These are phyloP conservation scores for Brachymystax lenok DNA, from an alignment of 2,797 vertebrate species.

Conservation along the genomic window DNA sequence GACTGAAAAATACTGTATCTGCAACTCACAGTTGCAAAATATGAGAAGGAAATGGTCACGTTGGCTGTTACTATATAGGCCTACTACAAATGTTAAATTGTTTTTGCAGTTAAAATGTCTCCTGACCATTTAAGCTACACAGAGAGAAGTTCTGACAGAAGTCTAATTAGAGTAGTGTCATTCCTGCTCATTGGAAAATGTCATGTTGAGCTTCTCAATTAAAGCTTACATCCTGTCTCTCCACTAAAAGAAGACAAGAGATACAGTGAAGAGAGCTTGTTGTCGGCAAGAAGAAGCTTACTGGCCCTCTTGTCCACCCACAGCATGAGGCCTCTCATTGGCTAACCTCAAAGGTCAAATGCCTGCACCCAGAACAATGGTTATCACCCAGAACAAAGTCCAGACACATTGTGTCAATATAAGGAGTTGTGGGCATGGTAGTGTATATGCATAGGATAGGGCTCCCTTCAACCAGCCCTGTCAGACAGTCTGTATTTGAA, in stretches of 20 bases:
- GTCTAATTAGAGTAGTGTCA: background rate
- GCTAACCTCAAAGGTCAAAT: constrained; percentile 21
- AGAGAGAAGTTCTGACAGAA: too few species aligned
- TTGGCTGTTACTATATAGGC: background rate
- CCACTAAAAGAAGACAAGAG: background rate
- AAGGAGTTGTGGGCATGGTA: background rate
- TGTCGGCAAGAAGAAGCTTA: background rate
- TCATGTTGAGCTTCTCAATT: background rate
- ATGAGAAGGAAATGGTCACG: background rate
- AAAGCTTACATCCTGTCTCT: background rate
- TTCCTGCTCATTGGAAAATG: background rate
- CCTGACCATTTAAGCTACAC: background rate
- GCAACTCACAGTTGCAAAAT: background rate
- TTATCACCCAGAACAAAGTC: too few species aligned
- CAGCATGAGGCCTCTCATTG: background rate
- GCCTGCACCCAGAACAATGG: constrained; percentile 7
- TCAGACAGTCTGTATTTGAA: background rate
- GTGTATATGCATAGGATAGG: background rate
- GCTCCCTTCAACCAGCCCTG: background rate
- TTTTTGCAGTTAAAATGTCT: background rate
- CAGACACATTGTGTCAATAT: constrained; percentile 3
- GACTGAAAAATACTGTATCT: background rate
- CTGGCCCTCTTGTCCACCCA: constrained; percentile 9
- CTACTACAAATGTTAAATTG: background rate
- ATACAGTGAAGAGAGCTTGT: background rate